Percentiles rank a stretch among this genome's conserved stretches.
phyloP scores from a whole-genome alignment of 2,797 vertebrate genomes.

The Phaenicophaeus curvirostris region DNA sequence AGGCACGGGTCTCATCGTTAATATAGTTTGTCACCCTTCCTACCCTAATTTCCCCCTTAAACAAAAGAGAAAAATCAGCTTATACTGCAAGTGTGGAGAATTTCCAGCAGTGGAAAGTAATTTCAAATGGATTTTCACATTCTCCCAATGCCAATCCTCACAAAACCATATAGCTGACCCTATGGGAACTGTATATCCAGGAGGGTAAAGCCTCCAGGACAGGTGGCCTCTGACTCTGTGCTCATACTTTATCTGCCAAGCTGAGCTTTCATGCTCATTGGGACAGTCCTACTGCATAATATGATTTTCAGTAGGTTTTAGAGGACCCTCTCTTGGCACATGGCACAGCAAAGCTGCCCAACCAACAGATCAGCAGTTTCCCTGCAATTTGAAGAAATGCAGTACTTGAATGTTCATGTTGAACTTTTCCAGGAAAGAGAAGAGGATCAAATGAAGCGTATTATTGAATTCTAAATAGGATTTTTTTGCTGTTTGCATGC shows the following conservation, averaged over 20 bases:
- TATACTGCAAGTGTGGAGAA: background rate
- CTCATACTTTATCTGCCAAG: background rate
- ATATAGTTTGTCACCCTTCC: background rate
- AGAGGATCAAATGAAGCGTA: constrained; percentile 38
- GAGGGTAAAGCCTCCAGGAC: background rate
- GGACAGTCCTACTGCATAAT: accelerated
- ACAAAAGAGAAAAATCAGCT: background rate
- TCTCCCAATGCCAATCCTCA: background rate
- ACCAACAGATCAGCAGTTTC: background rate
- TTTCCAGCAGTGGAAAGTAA: background rate
- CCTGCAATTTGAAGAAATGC: background rate
- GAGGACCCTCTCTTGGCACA: background rate
- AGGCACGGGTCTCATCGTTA: background rate
- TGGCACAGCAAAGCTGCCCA: background rate
- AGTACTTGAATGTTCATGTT: background rate
- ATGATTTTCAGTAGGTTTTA: background rate
- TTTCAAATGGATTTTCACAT: background rate
- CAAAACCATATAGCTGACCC: background rate
- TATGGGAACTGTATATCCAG: background rate
- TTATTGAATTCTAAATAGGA: constrained; percentile 17
- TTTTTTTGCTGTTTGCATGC: background rate
- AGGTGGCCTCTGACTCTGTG: background rate
- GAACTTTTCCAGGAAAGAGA: constrained; percentile 46
- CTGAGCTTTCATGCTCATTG: accelerated
- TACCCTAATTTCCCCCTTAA: background rate